Evolutionary conservation across 2,797 vertebrate genomes (phyloP).

Genomic region (Dipus sagitta): DNA sequence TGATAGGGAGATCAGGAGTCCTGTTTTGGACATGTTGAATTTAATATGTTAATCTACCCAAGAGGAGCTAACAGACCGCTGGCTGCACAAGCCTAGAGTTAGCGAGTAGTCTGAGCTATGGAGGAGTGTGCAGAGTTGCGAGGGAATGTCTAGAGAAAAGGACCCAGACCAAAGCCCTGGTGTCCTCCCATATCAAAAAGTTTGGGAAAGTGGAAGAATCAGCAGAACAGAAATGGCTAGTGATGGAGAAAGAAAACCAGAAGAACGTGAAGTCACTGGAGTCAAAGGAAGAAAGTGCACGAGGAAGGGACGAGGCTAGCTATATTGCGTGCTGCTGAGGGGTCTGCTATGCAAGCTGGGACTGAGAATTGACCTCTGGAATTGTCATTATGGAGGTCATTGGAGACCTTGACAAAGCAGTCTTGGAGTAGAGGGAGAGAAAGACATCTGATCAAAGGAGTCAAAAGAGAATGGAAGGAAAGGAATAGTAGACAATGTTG

Average conservation of each 20-base stretch:
- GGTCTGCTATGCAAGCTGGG: background rate
- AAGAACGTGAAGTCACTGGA: background rate
- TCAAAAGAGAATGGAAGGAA: constrained; percentile 12
- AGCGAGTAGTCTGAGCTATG: background rate
- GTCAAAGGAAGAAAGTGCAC: background rate
- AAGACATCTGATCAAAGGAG: background rate
- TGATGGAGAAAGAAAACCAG: constrained; percentile 11
- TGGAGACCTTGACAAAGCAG: background rate
- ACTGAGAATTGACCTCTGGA: background rate
- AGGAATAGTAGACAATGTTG: background rate
- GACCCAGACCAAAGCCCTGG: background rate
- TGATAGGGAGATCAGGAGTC: background rate
- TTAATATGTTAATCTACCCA: background rate
- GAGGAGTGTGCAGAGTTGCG: background rate
- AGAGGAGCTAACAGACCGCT: background rate
- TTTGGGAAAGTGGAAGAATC: constrained; percentile 56
- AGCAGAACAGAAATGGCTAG: constrained; percentile 13
- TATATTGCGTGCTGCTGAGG: background rate
- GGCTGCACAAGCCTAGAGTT: background rate
- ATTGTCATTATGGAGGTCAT: background rate
- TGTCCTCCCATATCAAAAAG: background rate
- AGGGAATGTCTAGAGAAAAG: background rate
- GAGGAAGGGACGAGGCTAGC: background rate
- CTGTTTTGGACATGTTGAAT: background rate
- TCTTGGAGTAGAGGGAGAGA: background rate